Evolutionary conservation across 1,140 invertebrate genomes (phyloP), one percentile per base, ranked within the genome.

Genomic region (Diorhabda elongata): DNA sequence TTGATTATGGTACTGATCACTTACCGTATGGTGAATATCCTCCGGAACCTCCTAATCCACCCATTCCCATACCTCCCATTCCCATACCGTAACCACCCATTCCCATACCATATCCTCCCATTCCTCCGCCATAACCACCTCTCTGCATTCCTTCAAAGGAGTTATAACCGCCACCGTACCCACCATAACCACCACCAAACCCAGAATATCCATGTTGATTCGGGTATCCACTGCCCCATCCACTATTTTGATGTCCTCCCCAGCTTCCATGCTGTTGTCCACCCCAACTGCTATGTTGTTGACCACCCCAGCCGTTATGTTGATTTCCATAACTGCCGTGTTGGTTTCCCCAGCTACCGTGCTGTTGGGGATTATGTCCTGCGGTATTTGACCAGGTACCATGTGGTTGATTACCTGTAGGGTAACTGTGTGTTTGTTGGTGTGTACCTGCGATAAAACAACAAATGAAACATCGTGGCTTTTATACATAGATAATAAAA

Each of bases 21-120:
- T 43, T 42, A 61, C 59, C 42, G 9, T 60, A 42, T 63, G 9
- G 11, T 44, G 42, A 44, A 11, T 44, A 11, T 9, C 61, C 61
- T 63, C 69, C 69, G 58, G 47, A 64, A 4, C 73, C 73, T 11
- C 71, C 68, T 56, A 69, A 66, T 52, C 73, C 71, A 57, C 60
- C 42, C 52, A 43, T 43, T 44, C 70, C 70, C 26, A 60, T 52
- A 44, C 66, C 60, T 43, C 70, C 70, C n/a, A 62, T 61, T 26
- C 69, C 69, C 47, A 52, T 52, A 11, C 67, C 67, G 57, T 52
- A 68, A 42, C 68, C 71, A 2, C 69, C 66, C 47, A 65, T 69
- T n/a, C 66, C 66, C 62, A 66, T 63, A 61, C 63, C 58, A 63
- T 63, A 64, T 6, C 68, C 71, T 45, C 66, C 66, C 52, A 58